phyloP scores from a whole-genome alignment of 2,797 vertebrate genomes.

The Xenentodon cancila region DNA sequence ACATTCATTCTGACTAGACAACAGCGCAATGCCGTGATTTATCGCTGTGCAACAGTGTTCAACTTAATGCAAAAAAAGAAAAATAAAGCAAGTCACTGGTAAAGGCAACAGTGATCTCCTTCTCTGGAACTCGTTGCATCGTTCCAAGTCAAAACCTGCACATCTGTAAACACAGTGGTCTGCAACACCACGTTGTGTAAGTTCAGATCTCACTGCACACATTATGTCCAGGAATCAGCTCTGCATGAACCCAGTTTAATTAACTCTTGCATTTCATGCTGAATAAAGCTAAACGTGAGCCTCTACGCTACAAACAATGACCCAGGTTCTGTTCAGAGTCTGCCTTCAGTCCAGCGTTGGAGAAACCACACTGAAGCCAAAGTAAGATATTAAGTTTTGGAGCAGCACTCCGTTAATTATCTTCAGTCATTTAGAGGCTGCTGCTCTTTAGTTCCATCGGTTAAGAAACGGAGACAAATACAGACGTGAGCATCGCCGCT shows the following conservation, averaged over 20 bases:
- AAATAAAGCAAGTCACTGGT: not conserved
- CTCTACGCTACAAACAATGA: not conserved
- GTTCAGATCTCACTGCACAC: not conserved
- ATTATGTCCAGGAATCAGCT: not conserved
- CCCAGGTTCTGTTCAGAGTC: not conserved
- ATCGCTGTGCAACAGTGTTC: not conserved
- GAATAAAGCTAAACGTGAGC: not conserved
- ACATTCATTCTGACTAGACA: slow-evolving; percentile 7
- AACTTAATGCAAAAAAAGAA: not conserved
- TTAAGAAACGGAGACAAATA: too few relatives aligned
- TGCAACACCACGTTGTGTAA: not conserved
- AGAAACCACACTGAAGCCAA: not conserved
- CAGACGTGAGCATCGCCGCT: not conserved
- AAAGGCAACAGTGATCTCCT: not conserved
- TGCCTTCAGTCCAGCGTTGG: not conserved
- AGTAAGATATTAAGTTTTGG: not conserved
- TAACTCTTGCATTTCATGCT: not conserved
- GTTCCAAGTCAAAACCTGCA: not conserved
- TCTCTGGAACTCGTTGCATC: not conserved
- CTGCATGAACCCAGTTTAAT: not conserved
- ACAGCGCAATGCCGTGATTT: not conserved
- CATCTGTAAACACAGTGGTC: not conserved
- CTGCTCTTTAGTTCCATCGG: not conserved
- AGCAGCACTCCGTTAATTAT: not conserved
- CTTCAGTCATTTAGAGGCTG: slow-evolving; percentile 4